Percentiles rank a stretch among this genome's conserved stretches.
Conservation (phyloP, 2,797 vertebrate genomes). For the Luscinia luscinia region DNA sequence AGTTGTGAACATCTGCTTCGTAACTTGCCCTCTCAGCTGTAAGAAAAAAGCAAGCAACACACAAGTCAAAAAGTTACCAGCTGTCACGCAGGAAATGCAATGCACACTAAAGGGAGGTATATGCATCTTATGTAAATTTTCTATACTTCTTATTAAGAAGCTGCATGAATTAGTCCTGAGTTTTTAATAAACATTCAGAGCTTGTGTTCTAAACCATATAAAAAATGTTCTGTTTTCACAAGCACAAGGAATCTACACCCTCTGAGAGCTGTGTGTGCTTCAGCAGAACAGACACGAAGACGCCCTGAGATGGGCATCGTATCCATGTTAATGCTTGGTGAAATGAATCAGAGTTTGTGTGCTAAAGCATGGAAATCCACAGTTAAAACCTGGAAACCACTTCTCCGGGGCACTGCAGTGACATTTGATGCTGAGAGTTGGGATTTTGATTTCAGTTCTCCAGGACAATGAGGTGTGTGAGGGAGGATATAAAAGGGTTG, state of each 20-base stretch:
- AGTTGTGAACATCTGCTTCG: not conserved
- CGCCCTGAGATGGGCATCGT: not conserved
- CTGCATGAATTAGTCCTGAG: not conserved
- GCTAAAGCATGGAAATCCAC: not conserved
- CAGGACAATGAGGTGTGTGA: not conserved
- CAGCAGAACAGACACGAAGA: not conserved
- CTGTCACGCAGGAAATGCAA: accelerated
- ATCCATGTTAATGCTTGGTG: not conserved
- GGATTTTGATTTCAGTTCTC: not conserved
- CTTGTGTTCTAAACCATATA: not conserved
- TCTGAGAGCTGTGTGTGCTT: not conserved
- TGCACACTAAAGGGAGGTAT: not conserved
- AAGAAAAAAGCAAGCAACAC: not conserved
- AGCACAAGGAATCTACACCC: not conserved
- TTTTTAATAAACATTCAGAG: not conserved
- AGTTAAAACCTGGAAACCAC: not conserved
- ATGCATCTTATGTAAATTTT: accelerated
- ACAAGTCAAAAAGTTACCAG: not conserved
- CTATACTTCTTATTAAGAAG: too few species aligned
- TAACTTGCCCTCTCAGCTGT: not conserved
- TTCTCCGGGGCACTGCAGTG: not conserved
- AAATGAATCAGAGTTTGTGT: not conserved
- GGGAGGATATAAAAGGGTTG: not conserved
- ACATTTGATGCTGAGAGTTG: not conserved
- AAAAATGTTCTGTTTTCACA: not conserved